A percentile compares a stretch with the other conserved stretches of the same genome.
These are phyloP conservation scores for Calephelis perditalis DNA, from an alignment of 2,888 invertebrate genomes.

Conservation along the genomic window DNA sequence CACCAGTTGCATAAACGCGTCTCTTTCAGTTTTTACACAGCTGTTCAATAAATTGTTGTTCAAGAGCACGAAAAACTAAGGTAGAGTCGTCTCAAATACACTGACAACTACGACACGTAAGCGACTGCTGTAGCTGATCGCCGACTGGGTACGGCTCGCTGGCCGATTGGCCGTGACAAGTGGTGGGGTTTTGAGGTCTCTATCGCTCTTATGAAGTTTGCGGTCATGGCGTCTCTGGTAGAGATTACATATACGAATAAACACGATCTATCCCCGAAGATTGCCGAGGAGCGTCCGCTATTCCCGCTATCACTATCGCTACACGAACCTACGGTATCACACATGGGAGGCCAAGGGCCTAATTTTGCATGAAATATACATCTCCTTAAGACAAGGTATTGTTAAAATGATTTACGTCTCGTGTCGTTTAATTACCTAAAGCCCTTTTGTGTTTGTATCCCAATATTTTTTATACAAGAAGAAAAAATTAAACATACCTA, in stretches of 20 bases:
- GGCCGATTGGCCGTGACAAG: slow-evolving; percentile 45
- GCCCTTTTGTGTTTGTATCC: no score
- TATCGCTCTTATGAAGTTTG: slow-evolving; percentile 39
- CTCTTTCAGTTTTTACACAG: slow-evolving; percentile 40
- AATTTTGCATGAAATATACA: slow-evolving; percentile 1
- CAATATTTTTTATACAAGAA: no score
- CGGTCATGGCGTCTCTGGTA: slow-evolving; percentile 52
- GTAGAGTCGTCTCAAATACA: slow-evolving; percentile 30
- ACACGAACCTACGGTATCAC: neutral
- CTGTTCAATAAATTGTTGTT: slow-evolving; percentile 45
- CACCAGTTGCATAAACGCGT: slow-evolving; percentile 36
- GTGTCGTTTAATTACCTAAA: no score
- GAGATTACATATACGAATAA: slow-evolving; percentile 52
- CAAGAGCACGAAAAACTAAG: slow-evolving; percentile 37
- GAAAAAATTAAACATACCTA: no score
- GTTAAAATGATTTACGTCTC: no score
- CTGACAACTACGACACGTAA: slow-evolving; percentile 45
- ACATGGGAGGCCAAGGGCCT: slow-evolving; percentile 8
- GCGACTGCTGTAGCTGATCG: slow-evolving; percentile 43
- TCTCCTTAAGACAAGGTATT: neutral
- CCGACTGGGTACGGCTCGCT: slow-evolving; percentile 30
- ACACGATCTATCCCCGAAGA: slow-evolving; percentile 46
- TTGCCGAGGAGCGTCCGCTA: slow-evolving; percentile 38
- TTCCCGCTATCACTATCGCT: slow-evolving; percentile 52
- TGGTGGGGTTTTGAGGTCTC: slow-evolving; percentile 42